Conservation (phyloP, 2,113 vertebrate species). For the Apodemus sylvaticus region DNA sequence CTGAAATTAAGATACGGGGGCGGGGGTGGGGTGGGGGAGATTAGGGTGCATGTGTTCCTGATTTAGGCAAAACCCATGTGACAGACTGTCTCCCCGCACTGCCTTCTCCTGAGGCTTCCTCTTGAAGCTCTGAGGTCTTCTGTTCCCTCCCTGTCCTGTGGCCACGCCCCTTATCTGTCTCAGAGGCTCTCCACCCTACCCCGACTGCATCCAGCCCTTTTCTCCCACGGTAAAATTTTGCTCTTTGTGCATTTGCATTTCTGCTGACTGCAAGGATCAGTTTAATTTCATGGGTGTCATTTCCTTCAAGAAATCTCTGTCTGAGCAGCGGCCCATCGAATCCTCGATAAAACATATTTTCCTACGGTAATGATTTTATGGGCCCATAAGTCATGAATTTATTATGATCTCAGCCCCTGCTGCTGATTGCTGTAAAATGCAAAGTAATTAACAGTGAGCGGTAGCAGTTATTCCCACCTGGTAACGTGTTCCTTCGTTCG, state of each 20-base stretch:
- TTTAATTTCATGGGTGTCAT: conserved; percentile 92
- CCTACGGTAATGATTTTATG: conserved; percentile 91
- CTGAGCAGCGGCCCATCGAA: conserved; percentile 87
- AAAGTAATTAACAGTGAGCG: conserved; percentile 89
- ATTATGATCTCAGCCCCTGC: conserved; percentile 91
- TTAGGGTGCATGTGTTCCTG: neutral
- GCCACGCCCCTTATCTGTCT: neutral
- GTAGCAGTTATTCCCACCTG: conserved; percentile 91
- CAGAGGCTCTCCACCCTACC: neutral
- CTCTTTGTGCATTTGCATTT: conserved; percentile 88
- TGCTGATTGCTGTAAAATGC: conserved; percentile 91
- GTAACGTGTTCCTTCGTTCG: conserved; percentile 85
- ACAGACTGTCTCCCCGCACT: neutral
- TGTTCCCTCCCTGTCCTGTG: neutral
- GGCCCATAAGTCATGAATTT: conserved; percentile 92
- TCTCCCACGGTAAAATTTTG: conserved; percentile 14
- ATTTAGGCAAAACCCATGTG: neutral
- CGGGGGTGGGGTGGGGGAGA: neutral
- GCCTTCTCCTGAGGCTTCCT: neutral
- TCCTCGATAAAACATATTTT: conserved; percentile 91
- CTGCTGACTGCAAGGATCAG: conserved; percentile 87
- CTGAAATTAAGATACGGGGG: neutral
- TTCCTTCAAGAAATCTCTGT: conserved; percentile 91
- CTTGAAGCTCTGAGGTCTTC: neutral
- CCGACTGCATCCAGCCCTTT: fast-evolving